phyloP scores from a whole-genome alignment of 2,113 vertebrate species.

The Bos taurus region DNA sequence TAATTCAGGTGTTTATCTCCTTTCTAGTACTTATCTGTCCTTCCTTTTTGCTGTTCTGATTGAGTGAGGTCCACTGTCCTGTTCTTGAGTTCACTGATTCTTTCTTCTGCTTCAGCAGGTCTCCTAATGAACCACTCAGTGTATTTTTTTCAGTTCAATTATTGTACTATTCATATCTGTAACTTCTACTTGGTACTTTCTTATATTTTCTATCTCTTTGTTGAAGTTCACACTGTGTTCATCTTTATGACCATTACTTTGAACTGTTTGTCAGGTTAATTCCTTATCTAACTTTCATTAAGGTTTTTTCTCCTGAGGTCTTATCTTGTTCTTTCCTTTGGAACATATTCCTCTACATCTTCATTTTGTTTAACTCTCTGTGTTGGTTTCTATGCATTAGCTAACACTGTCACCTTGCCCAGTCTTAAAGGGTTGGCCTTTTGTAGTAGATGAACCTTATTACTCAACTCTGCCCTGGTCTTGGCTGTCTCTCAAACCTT shows the following conservation, averaged over 20 bases:
- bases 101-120: neutral
- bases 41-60: neutral
- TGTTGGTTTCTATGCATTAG: neutral
- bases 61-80: neutral
- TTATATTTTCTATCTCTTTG: neutral
- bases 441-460: neutral
- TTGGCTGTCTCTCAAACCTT: neutral
- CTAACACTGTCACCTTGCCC: neutral
- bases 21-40: neutral
- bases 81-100: neutral
- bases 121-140: neutral
- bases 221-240: neutral
- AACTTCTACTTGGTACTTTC: neutral
- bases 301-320: neutral
- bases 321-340: neutral
- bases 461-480: neutral
- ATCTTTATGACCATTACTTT: neutral
- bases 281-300: neutral
- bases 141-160: neutral
- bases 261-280: neutral
- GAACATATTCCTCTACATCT: neutral
- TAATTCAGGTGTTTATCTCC: neutral
- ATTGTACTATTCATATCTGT: neutral
- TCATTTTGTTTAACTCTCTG: neutral
- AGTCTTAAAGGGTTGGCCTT: neutral